A percentile compares a stretch with the other conserved stretches of the same genome.
Conservation (phyloP, 2,113 vertebrate species). For the Cariama cristata region DNA sequence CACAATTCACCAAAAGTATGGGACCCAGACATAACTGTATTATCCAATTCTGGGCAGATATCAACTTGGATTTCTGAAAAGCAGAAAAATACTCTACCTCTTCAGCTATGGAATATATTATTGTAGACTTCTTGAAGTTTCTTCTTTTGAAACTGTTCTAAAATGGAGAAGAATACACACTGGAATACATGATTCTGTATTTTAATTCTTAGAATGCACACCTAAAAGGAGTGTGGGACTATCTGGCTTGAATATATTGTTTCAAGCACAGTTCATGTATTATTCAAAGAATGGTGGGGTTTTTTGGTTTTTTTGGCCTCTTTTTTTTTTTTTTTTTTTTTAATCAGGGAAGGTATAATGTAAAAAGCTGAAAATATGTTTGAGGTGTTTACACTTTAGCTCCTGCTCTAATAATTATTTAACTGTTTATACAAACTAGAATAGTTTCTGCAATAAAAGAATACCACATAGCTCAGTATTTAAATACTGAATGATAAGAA, state of each 20-base stretch:
- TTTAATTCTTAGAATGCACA: not conserved
- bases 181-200: not conserved
- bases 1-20: not conserved
- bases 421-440: not conserved
- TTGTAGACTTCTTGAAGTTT: not conserved
- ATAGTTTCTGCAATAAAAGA: not conserved
- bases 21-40: not conserved
- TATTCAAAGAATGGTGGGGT: rapidly evolving
- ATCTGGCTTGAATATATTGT: not conserved
- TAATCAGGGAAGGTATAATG: not conserved
- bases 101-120: not conserved
- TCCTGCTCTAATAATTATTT: not conserved
- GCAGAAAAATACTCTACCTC: not conserved
- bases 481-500: not conserved
- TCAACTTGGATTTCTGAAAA: not conserved
- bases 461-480: not conserved
- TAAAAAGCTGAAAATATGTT: not conserved
- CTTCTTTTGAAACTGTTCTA: not conserved
- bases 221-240: not conserved
- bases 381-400: not conserved
- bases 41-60: not conserved
- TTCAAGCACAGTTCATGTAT: not conserved
- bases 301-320: rapidly evolving
- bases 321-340: not conserved
- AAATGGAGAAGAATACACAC: not conserved